phyloP scores from a whole-genome alignment of 2,113 vertebrate species.

The Otocyon megalotis region DNA sequence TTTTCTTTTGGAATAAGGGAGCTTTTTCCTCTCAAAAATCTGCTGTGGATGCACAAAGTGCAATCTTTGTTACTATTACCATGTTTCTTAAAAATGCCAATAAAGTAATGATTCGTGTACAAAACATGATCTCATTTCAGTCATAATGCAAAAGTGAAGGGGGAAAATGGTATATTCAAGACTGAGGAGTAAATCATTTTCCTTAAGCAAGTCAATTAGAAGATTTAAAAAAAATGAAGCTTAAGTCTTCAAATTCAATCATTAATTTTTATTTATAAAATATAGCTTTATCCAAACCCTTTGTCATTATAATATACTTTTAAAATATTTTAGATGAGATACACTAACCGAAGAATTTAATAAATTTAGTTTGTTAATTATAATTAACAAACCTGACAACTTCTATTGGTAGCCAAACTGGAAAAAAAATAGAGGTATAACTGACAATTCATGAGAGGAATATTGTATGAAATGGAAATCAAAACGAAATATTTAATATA shows the following conservation, averaged over 20 bases:
- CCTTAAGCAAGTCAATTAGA: neutral
- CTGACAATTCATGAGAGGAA: neutral
- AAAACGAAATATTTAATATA: conserved; percentile 33
- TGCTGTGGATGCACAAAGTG: neutral
- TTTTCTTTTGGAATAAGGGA: neutral
- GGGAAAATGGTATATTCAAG: neutral
- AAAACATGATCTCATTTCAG: neutral
- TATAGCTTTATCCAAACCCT: neutral
- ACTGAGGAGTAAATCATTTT: neutral
- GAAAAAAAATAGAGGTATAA: neutral
- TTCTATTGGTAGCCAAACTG: neutral
- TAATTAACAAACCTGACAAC: neutral
- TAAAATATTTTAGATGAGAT: neutral
- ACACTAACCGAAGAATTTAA: conserved; percentile 13
- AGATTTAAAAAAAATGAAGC: neutral
- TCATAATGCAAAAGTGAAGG: neutral
- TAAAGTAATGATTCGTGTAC: neutral
- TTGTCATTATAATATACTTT: neutral
- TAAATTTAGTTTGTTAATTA: neutral
- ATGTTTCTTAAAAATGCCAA: conserved; percentile 28
- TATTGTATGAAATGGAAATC: neutral
- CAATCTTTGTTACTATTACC: neutral
- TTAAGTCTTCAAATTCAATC: neutral
- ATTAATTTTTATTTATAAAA: conserved; percentile 39
- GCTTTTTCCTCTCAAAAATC: conserved; percentile 16